A percentile compares a stretch with the other conserved stretches of the same genome.
These are phyloP conservation scores for Menidia menidia DNA, from an alignment of 2,797 vertebrate species.

Conservation along the genomic window DNA sequence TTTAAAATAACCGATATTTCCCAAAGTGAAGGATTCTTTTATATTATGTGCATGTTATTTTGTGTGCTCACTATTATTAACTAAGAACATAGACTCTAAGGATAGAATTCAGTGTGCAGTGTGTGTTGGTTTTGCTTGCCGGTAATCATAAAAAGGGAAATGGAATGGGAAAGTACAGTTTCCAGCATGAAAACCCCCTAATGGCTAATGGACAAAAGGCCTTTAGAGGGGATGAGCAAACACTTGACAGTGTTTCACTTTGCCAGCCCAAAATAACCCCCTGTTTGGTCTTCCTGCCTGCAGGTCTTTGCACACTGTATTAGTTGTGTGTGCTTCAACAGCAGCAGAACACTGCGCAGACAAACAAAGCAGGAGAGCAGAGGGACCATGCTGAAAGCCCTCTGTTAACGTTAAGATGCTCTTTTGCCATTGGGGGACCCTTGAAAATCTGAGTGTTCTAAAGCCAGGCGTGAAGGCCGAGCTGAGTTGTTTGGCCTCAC, in stretches of 20 bases:
- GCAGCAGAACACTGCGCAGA: conserved; percentile 26
- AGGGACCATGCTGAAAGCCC: conserved; percentile 27
- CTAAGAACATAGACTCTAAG: background rate
- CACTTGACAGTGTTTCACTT: conserved; percentile 25
- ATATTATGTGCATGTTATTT: too few species aligned
- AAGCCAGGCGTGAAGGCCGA: conserved; percentile 24
- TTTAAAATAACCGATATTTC: too few species aligned
- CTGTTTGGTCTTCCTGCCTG: conserved; percentile 4
- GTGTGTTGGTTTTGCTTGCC: background rate
- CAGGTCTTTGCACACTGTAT: conserved; percentile 12
- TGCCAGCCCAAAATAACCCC: conserved; percentile 37
- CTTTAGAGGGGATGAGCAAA: conserved; percentile 35
- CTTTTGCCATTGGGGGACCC: conserved; percentile 1
- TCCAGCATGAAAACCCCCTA: background rate
- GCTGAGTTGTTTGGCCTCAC: conserved; percentile 39
- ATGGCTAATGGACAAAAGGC: conserved; percentile 17
- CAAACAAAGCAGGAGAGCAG: conserved; percentile 47
- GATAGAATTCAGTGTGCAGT: background rate
- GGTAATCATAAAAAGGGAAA: conserved; percentile 7
- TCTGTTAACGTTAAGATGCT: conserved; percentile 44
- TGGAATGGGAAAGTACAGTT: background rate
- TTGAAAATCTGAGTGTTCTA: conserved; percentile 29
- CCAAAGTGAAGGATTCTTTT: too few species aligned
- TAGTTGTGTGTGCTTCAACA: conserved; percentile 35
- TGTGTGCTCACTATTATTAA: too few species aligned